These are phyloP conservation scores for Prenolepis imparis DNA, from an alignment of 2,888 invertebrate genomes.

Conservation along the genomic window DNA sequence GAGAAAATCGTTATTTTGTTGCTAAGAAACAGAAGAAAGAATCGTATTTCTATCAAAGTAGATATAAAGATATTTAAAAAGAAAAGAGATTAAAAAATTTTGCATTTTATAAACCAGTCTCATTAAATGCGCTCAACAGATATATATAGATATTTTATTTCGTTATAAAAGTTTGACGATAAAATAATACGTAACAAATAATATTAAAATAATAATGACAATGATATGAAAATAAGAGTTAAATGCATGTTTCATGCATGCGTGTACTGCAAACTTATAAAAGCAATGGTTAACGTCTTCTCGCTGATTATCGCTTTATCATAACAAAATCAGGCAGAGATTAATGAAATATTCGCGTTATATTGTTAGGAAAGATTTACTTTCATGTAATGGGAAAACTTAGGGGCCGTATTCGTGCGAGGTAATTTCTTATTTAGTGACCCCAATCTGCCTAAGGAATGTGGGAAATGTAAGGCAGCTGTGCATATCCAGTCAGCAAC, in stretches of 20 bases:
- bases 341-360: slow-evolving; percentile 42
- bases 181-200: not conserved
- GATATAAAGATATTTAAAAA: not conserved
- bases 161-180: not conserved
- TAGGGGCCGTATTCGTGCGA: slow-evolving; percentile 18
- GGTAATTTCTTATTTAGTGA: slow-evolving; percentile 53
- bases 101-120: not conserved
- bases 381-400: slow-evolving; percentile 36
- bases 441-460: slow-evolving; percentile 55
- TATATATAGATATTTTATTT: not conserved
- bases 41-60: not conserved
- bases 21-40: not conserved
- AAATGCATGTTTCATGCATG: not conserved
- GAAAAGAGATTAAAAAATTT: slow-evolving; percentile 1
- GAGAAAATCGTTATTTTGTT: not conserved
- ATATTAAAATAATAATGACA: slow-evolving; percentile 7
- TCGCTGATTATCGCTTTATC: slow-evolving; percentile 28
- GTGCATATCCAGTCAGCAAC: slow-evolving; percentile 62
- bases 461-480: slow-evolving; percentile 51
- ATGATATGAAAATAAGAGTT: not conserved
- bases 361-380: slow-evolving; percentile 32
- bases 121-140: not conserved
- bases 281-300: not conserved
- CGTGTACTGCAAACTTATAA: not conserved
- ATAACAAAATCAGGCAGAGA: slow-evolving; percentile 30